phyloP scores from a whole-genome alignment of 2,797 vertebrate genomes.

The Ciconia nigra region DNA sequence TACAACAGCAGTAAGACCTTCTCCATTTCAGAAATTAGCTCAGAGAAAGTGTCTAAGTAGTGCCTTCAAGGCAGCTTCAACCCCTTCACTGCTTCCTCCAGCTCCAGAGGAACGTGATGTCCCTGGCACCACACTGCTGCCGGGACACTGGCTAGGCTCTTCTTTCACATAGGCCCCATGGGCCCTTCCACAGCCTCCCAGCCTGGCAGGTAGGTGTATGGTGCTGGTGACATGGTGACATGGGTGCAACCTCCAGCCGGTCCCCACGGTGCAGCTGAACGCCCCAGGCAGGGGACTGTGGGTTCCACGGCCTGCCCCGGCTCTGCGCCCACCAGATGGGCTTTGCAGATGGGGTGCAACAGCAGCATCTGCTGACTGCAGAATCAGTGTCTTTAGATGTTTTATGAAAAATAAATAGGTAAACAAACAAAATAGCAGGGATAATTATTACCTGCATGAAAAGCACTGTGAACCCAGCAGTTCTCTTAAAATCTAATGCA shows the following conservation, averaged over 20 bases:
- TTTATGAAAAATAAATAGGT: background rate
- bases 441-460: background rate
- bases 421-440: background rate
- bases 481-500: background rate
- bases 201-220: background rate
- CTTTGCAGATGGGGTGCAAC: background rate
- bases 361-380: background rate
- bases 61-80: background rate
- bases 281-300: fast-evolving
- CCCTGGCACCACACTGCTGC: background rate
- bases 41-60: background rate
- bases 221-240: background rate
- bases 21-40: background rate
- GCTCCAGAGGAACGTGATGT: background rate
- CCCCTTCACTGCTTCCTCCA: background rate
- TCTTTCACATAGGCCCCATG: fast-evolving
- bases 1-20: background rate
- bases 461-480: background rate
- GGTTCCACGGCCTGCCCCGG: fast-evolving
- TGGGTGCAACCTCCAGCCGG: fast-evolving
- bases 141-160: background rate
- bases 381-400: background rate
- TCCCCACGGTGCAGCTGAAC: fast-evolving
- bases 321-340: background rate
- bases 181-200: background rate